Base-by-base conservation (phyloP, 2,888 invertebrate genomes). In the Microctonus aethiopoides region DNA sequence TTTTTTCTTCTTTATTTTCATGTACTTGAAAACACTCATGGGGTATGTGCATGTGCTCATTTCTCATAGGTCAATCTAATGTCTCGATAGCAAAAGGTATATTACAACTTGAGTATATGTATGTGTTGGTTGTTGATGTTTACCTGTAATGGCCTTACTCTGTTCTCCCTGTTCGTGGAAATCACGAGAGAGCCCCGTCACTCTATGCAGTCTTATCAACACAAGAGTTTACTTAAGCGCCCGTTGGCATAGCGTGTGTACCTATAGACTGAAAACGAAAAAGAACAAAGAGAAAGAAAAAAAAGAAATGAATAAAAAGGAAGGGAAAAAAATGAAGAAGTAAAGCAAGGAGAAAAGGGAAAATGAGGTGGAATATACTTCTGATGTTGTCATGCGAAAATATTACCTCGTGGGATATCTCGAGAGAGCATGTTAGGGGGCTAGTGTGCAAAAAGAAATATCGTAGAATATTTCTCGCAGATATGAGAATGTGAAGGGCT, bases 71-170 rank as follows among this genome's bases (percentile, higher is more conserved):
- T 46, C 46, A 46, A 46, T 46, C 7, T 16, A 20, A 46, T 16
- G 46, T 46, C 66, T 32, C 56, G 26, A 39, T 66, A 59, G 60
- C 24, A 22, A 36, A 36, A 32, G 22, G 36, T 68, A 34, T 41
- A 63, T 29, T 68, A 29, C 54, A 9, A 24, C 22, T 54, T 54
- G 20, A 54, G 22, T 29, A 13, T 54, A 63, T 57, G 51, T 41
- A 67, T 46, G 32, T 63, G 56, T 46, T 41, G 72, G 72, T 59
- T 77, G 77, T 78, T 46, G 46, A 46, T 46, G 46, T 46, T 46
- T 46, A 77, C 67, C 75, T 72, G 72, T 78, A 80, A 80, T 80
- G 80, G 80, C 74, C 74, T 79, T 76, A 79, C 76, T 73, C 74
- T 80, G 80, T 80, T 78, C 77, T 69, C 74, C 64, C 67, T 67